Conservation (phyloP, 2,888 invertebrate genomes). For the Andrena marginata region DNA sequence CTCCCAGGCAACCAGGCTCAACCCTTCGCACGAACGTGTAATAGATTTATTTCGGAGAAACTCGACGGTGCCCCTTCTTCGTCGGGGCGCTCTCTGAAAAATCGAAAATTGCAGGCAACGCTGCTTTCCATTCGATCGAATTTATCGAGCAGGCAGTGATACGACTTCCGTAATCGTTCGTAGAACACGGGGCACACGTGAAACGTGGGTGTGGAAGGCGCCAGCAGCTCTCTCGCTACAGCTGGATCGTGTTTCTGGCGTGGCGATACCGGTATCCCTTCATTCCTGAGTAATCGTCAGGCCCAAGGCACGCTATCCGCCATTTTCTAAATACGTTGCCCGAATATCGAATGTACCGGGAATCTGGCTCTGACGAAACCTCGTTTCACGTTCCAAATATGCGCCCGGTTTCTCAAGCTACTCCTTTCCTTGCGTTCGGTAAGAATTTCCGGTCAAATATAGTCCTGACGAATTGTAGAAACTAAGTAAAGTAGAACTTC, state of each 20-base stretch:
- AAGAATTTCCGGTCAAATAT: background rate
- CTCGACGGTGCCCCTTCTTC: background rate
- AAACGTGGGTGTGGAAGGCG: conserved; percentile 75
- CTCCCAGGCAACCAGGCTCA: conserved; percentile 35
- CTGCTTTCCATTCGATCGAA: conserved; percentile 50
- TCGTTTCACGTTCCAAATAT: conserved; percentile 10
- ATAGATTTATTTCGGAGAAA: conserved; percentile 61
- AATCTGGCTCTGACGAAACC: conserved; percentile 22
- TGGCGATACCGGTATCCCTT: conserved; percentile 84
- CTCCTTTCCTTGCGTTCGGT: background rate
- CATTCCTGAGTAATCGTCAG: conserved; percentile 84
- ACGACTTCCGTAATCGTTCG: conserved; percentile 60
- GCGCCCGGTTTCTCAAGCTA: background rate
- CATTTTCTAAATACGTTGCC: conserved; percentile 81
- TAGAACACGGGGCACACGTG: conserved; percentile 43
- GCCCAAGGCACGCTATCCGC: conserved; percentile 80
- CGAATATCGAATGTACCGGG: conserved; percentile 61
- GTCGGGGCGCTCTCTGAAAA: conserved; percentile 1
- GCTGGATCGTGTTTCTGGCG: conserved; percentile 75
- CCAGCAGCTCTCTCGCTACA: conserved; percentile 73
- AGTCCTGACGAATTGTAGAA: background rate
- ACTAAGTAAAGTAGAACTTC: background rate
- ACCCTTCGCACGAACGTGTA: conserved; percentile 28
- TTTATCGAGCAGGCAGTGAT: conserved; percentile 48
- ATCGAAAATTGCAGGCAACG: conserved; percentile 32